Evolutionary conservation across 2,888 invertebrate genomes (phyloP).

Genomic region (Polyploca ridens): DNA sequence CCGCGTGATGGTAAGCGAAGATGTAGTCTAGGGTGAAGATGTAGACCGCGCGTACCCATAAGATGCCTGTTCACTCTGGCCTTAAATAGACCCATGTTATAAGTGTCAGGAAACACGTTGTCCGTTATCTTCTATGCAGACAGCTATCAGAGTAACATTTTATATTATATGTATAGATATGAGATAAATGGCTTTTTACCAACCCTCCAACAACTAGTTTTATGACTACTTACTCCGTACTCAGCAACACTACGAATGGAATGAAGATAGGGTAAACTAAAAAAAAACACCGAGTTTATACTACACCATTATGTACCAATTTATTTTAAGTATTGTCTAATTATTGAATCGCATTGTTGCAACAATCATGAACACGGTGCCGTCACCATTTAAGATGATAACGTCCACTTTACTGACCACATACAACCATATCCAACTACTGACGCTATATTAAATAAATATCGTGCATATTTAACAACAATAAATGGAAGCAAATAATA

Average conservation of each 20-base stretch:
- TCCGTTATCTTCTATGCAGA: too few species aligned
- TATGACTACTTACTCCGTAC: neutral
- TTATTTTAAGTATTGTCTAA: slow-evolving; percentile 79
- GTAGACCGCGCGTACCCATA: neutral
- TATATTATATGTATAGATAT: too few species aligned
- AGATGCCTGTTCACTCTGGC: too few species aligned
- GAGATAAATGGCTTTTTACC: too few species aligned
- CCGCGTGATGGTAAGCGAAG: too few species aligned
- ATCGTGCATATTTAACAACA: slow-evolving; percentile 14
- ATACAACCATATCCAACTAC: neutral
- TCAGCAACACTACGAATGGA: neutral
- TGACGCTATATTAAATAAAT: neutral
- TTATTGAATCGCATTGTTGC: slow-evolving; percentile 50
- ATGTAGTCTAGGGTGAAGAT: neutral
- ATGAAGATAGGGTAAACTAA: slow-evolving; percentile 20
- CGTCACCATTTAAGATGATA: slow-evolving; percentile 28
- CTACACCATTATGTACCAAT: slow-evolving; percentile 63
- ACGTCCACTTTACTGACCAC: slow-evolving; percentile 17
- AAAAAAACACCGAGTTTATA: slow-evolving; percentile 54
- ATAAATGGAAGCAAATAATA: slow-evolving; percentile 7
- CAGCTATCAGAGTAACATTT: too few species aligned
- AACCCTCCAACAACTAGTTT: too few species aligned
- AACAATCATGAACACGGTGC: slow-evolving; percentile 26
- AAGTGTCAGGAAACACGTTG: too few species aligned
- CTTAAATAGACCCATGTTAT: neutral